A percentile compares a stretch with the other conserved stretches of the same genome.
phyloP scores from a whole-genome alignment of 2,888 invertebrate species.

The Melanostoma mellinum region DNA sequence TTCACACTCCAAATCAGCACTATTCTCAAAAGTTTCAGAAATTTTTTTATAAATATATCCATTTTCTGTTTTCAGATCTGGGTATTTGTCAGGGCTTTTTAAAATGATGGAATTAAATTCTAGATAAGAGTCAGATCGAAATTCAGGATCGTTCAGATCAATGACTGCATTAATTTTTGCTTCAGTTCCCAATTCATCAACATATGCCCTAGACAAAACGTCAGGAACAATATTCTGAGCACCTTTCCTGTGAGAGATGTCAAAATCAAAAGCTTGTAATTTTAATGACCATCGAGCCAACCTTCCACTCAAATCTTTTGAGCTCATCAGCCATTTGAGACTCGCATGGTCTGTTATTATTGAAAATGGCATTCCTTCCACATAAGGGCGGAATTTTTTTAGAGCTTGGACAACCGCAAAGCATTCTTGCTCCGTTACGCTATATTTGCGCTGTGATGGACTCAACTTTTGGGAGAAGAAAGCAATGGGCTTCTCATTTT shows the following conservation, averaged over 20 bases:
- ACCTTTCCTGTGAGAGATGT: slow-evolving; percentile 74
- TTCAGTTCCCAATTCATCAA: slow-evolving; percentile 4
- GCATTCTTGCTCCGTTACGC: not conserved
- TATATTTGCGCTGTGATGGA: not conserved
- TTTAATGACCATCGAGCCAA: slow-evolving; percentile 74
- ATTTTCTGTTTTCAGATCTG: not conserved
- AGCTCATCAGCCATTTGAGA: slow-evolving; percentile 54
- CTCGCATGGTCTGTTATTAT: slow-evolving; percentile 59
- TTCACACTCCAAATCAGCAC: not conserved
- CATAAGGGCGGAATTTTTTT: slow-evolving; percentile 50
- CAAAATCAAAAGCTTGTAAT: slow-evolving; percentile 71
- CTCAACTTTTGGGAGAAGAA: slow-evolving; percentile 12
- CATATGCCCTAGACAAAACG: slow-evolving; percentile 65
- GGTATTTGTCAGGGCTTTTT: not conserved
- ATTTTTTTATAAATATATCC: not conserved
- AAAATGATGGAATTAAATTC: slow-evolving; percentile 10
- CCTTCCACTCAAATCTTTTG: slow-evolving; percentile 61
- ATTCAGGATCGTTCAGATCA: not conserved
- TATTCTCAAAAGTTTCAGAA: not conserved
- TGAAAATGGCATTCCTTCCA: slow-evolving; percentile 49
- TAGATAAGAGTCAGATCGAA: not conserved
- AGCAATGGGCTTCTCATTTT: slow-evolving; percentile 29
- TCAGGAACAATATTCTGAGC: slow-evolving; percentile 73
- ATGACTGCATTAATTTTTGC: not conserved
- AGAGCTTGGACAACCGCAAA: slow-evolving; percentile 29